Conservation (phyloP, 2,888 invertebrate genomes). For the Apomyelois bistriatella region DNA sequence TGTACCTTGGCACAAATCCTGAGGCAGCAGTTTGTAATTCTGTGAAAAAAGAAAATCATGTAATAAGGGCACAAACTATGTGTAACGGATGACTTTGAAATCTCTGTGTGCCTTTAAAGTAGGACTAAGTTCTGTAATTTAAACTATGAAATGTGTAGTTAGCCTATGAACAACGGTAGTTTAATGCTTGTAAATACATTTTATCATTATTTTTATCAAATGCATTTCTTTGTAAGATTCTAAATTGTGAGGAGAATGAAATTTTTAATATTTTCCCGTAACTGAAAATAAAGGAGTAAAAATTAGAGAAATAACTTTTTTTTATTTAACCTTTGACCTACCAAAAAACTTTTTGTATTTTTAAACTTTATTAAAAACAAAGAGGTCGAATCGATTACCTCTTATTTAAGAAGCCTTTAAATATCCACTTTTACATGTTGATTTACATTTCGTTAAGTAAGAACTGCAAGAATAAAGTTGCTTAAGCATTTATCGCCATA, state of each 20-base stretch:
- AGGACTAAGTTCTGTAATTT: constrained; percentile 58
- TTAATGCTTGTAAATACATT: constrained; percentile 68
- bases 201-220: constrained; percentile 75
- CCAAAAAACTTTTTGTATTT: too few species aligned
- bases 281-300: constrained; percentile 78
- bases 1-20: background rate
- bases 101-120: constrained; percentile 56
- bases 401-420: too few species aligned
- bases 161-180: constrained; percentile 33
- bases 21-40: constrained; percentile 12
- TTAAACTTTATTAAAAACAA: too few species aligned
- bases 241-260: constrained; percentile 67
- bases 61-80: constrained; percentile 39
- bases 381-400: too few species aligned
- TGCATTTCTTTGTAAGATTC: constrained; percentile 74
- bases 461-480: too few species aligned
- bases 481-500: too few species aligned
- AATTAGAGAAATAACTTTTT: constrained; percentile 36
- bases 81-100: constrained; percentile 28
- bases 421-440: too few species aligned
- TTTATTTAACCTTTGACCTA: background rate
- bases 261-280: constrained; percentile 73
- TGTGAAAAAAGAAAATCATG: constrained; percentile 20
- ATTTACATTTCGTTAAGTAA: too few species aligned
- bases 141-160: constrained; percentile 56